Evolutionary conservation across 2,888 invertebrate species (phyloP), one percentile per base, ranked within the genome.

Genomic region (Agelastica alni): DNA sequence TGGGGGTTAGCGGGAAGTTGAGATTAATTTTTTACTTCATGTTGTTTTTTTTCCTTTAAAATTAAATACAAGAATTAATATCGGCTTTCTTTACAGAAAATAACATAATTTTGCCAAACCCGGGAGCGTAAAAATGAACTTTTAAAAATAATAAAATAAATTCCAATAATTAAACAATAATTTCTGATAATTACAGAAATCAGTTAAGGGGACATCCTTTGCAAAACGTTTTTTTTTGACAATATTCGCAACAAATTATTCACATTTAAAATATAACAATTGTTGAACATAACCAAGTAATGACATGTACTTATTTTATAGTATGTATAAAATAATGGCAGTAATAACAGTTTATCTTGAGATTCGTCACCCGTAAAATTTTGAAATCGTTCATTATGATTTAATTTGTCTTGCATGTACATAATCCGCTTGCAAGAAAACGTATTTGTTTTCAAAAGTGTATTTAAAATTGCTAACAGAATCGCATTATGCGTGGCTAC

Each of bases 291-390:
- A 36, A 45, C 16, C 39, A 20, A 39, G 36, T 53, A 53, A 53
- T 47, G 31, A 36, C 14, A 48, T 43, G 20, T 41, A 48, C 30
- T 56, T 46, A 56, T 59, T 53, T 56, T 47, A 51, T 46, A 51
- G 48, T 36, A 52, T 46, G 53, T 51, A 51, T 56, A 44, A 59
- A 46, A 51, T 51, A 49, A 59, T 59, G 37, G 45, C 13, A 48
- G 22, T 54, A 54, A 54, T 56, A 30, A 45, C 41, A 30, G 36
- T 34, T 41, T 39, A 55, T 58, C 55, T 49, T 39, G 41, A 12
- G 20, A 20, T 37, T 31, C 54, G 31, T 53, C 51, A 53, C 48
- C 55, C 60, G 51, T 58, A 46, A 60, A 58, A 58, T 48, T 44
- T 48, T 37, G 46, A 57, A 51, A 48, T 37, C 37, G 45, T 46